Conservation (phyloP, 2,888 invertebrate genomes). For the Drosophila austrosaltans region DNA sequence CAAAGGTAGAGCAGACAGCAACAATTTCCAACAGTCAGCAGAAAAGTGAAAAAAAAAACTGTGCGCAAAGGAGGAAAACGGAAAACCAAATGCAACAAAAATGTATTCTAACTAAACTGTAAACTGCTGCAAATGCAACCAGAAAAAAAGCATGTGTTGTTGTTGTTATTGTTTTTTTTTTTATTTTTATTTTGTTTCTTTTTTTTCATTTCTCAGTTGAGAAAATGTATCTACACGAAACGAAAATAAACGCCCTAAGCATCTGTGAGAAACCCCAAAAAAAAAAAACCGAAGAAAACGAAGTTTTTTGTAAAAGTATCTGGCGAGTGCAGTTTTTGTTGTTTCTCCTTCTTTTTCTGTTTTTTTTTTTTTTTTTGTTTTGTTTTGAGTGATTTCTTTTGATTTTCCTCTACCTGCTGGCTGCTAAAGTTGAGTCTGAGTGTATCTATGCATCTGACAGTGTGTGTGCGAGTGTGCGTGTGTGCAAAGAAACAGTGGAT, state of each 20-base stretch:
- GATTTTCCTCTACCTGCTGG: slow-evolving; percentile 63
- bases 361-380: not conserved
- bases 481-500: slow-evolving; percentile 64
- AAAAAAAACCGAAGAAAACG: slow-evolving; percentile 30
- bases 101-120: slow-evolving; percentile 45
- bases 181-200: not conserved
- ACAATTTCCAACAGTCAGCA: slow-evolving; percentile 58
- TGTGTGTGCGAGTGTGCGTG: slow-evolving; percentile 34
- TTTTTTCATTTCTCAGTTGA: not conserved
- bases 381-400: slow-evolving; percentile 60
- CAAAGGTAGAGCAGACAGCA: slow-evolving; percentile 14
- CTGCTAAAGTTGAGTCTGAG: slow-evolving; percentile 11
- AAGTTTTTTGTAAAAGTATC: slow-evolving; percentile 67
- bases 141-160: slow-evolving; percentile 49
- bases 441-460: slow-evolving; percentile 20
- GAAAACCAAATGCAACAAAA: slow-evolving; percentile 17
- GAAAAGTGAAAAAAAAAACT: slow-evolving; percentile 50
- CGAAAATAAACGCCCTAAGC: slow-evolving; percentile 68
- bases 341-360: slow-evolving; percentile 3
- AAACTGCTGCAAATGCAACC: slow-evolving; percentile 26
- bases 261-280: slow-evolving; percentile 55
- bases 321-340: slow-evolving; percentile 62
- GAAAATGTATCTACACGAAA: slow-evolving; percentile 38
- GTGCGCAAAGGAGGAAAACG: not conserved
- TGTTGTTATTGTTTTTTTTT: slow-evolving; percentile 64